phyloP scores from a whole-genome alignment of 2,888 invertebrate genomes.

The Nematopogon swammerdamellus region DNA sequence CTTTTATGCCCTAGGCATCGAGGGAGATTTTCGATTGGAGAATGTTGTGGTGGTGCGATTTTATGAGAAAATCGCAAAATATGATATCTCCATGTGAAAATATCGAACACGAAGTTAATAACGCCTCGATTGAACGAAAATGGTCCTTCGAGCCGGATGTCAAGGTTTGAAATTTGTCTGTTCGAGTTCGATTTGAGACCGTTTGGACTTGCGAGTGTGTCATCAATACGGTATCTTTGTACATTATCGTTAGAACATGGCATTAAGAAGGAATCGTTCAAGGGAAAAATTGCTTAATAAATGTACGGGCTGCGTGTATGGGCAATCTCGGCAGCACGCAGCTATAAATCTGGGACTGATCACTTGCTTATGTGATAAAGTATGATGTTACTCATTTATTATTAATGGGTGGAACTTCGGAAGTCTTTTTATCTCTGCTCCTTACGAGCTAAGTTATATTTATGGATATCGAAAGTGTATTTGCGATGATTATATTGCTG shows the following conservation, averaged over 20 bases:
- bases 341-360: not conserved
- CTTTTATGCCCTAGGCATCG: too few relatives aligned
- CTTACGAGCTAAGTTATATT: not conserved
- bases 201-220: constrained; percentile 16
- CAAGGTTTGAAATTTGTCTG: constrained; percentile 14
- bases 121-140: constrained; percentile 10
- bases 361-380: constrained; percentile 2
- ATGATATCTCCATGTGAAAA: constrained; percentile 41
- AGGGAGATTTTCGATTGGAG: too few relatives aligned
- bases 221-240: constrained; percentile 45
- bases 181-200: constrained; percentile 13
- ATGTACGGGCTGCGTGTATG: constrained; percentile 18
- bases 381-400: constrained; percentile 5
- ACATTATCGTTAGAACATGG: constrained; percentile 42
- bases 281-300: constrained; percentile 52
- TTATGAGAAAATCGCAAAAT: constrained; percentile 17
- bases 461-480: too few relatives aligned
- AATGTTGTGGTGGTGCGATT: too few relatives aligned
- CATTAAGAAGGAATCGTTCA: constrained; percentile 44
- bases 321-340: not conserved
- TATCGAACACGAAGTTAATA: constrained; percentile 46
- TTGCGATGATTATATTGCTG: too few relatives aligned
- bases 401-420: constrained; percentile 3
- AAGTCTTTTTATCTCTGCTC: constrained; percentile 1
- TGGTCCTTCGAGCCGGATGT: not conserved